A percentile compares a stretch with the other conserved stretches of the same genome.
Conservation (phyloP, 2,797 vertebrate species). For the Distichodus sexfasciatus region DNA sequence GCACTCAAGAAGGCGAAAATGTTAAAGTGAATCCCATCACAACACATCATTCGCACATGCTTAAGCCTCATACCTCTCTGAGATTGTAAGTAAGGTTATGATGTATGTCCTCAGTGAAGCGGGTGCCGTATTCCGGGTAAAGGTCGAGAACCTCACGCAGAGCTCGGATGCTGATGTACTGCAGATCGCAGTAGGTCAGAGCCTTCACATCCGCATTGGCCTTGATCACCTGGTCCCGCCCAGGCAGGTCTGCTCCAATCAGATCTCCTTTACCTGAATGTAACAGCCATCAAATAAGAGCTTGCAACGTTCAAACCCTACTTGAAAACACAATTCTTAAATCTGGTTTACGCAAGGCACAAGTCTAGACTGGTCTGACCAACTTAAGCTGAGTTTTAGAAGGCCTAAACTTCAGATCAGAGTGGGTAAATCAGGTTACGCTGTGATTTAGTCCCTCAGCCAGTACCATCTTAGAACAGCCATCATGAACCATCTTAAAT, state of each 20-base stretch:
- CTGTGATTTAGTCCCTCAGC: too few species aligned
- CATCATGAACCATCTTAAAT: too few species aligned
- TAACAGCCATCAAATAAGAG: neutral
- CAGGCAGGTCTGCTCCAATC: conserved; percentile 88
- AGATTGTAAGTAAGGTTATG: conserved; percentile 95
- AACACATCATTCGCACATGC: too few species aligned
- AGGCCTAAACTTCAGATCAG: too few species aligned
- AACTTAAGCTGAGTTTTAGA: too few species aligned
- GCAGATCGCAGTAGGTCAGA: conserved; percentile 93
- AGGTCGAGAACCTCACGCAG: conserved; percentile 87
- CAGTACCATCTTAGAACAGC: too few species aligned
- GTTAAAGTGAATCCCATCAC: too few species aligned
- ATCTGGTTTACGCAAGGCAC: too few species aligned
- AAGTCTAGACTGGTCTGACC: too few species aligned
- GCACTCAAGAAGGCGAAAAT: neutral
- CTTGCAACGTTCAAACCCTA: too few species aligned
- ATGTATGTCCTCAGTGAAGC: conserved; percentile 86
- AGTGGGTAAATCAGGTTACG: too few species aligned
- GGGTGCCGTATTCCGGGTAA: conserved; percentile 88
- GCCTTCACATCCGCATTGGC: conserved; percentile 93
- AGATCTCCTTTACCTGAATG: conserved; percentile 90
- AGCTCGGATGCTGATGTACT: conserved; percentile 85
- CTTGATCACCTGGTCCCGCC: conserved; percentile 85
- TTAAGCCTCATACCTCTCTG: conserved; percentile 83
- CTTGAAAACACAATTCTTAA: too few species aligned